These are phyloP conservation scores for Seladonia tumulorum DNA, from an alignment of 2,888 invertebrate species.

Conservation along the genomic window DNA sequence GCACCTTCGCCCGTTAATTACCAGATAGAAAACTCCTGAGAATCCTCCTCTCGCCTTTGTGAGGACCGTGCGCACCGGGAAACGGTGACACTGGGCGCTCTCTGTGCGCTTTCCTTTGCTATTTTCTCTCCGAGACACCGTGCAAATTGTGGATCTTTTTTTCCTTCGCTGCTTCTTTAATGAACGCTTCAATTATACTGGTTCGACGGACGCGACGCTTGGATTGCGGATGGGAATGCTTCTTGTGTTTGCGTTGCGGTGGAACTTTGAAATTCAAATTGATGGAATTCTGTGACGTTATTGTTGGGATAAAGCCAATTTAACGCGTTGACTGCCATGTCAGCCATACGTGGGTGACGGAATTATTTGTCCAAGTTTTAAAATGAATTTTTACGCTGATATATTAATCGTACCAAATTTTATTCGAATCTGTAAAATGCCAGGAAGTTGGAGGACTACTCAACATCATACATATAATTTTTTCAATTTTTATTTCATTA, in stretches of 20 bases:
- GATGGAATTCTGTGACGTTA: neutral
- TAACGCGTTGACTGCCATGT: too few relatives aligned
- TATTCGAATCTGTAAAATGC: too few relatives aligned
- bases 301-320: too few relatives aligned
- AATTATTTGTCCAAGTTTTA: too few relatives aligned
- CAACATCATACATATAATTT: too few relatives aligned
- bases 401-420: too few relatives aligned
- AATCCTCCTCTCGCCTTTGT: conserved; percentile 50
- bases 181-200: neutral
- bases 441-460: too few relatives aligned
- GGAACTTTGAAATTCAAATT: neutral
- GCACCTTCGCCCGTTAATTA: conserved; percentile 47
- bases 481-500: too few relatives aligned
- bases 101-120: conserved; percentile 26
- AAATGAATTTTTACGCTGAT: too few relatives aligned
- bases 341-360: too few relatives aligned
- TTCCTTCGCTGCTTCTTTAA: neutral
- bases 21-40: conserved; percentile 58
- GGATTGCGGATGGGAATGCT: conserved; percentile 1
- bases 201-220: neutral
- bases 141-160: neutral
- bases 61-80: conserved; percentile 49
- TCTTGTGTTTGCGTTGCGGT: neutral
- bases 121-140: neutral
- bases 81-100: conserved; percentile 32